Conservation (phyloP, 2,888 invertebrate genomes). For the Brachycybe producta region DNA sequence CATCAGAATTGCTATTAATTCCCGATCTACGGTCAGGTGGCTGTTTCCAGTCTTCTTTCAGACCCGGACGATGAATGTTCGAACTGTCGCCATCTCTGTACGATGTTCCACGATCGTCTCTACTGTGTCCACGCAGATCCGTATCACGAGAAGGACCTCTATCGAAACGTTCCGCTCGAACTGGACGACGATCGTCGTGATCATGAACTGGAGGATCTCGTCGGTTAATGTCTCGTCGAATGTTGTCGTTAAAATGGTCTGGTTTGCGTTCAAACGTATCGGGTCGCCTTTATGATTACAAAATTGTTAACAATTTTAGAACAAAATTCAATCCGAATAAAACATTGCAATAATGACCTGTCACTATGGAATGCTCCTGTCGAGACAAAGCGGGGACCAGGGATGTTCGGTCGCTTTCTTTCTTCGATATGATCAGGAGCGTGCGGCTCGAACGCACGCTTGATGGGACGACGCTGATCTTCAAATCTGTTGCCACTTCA, state of each 20-base stretch:
- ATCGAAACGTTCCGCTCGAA: constrained; percentile 8
- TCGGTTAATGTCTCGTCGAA: constrained; percentile 12
- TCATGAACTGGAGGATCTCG: constrained; percentile 11
- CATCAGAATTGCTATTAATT: too few species aligned
- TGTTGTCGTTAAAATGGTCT: constrained; percentile 1
- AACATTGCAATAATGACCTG: too few species aligned
- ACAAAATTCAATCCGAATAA: not conserved
- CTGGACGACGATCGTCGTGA: too few species aligned
- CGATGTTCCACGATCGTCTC: constrained; percentile 16
- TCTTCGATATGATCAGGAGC: too few species aligned
- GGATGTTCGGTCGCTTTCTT: not conserved
- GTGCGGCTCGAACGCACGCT: constrained; percentile 9
- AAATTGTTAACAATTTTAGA: not conserved
- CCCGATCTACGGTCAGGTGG: constrained; percentile 6
- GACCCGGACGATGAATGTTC: not conserved
- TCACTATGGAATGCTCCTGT: too few species aligned
- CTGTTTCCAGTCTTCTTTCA: constrained; percentile 1
- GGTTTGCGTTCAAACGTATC: constrained; percentile 11
- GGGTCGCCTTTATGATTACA: not conserved
- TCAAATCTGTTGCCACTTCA: constrained; percentile 11
- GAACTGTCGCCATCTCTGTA: constrained; percentile 11
- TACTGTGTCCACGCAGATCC: constrained; percentile 15
- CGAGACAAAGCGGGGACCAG: too few species aligned
- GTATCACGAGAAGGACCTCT: constrained; percentile 15
- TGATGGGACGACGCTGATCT: constrained; percentile 10